These are phyloP conservation scores for Artemia sinica DNA, from an alignment of 2,888 invertebrate species.

Conservation along the genomic window DNA sequence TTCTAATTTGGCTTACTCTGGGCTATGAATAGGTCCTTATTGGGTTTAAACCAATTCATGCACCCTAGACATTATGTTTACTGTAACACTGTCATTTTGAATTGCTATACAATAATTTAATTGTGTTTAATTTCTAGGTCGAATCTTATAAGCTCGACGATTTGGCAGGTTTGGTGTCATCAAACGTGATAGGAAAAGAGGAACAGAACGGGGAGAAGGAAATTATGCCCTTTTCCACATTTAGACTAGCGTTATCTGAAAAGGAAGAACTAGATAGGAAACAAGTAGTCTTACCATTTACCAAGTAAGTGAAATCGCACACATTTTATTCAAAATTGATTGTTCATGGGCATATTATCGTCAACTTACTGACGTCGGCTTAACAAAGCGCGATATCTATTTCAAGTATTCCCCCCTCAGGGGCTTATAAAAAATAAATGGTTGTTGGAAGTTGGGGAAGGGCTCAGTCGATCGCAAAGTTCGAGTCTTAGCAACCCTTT, in stretches of 20 bases:
- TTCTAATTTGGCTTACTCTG: too few relatives aligned
- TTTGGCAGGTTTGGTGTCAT: background rate
- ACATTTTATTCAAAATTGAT: too few relatives aligned
- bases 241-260: slow-evolving; percentile 3
- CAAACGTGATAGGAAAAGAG: background rate
- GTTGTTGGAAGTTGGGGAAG: background rate
- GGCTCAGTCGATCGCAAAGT: background rate
- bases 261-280: slow-evolving; percentile 6
- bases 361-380: too few relatives aligned
- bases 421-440: background rate
- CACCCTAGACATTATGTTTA: too few relatives aligned
- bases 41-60: too few relatives aligned
- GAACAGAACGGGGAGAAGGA: background rate
- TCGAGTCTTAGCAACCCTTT: too few relatives aligned
- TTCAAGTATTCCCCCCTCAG: background rate
- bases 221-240: background rate
- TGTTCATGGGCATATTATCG: too few relatives aligned
- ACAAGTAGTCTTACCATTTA: background rate
- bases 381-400: too few relatives aligned
- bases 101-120: too few relatives aligned
- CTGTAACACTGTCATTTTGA: too few relatives aligned
- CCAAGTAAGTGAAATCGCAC: background rate
- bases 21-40: too few relatives aligned
- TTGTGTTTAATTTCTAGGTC: background rate
- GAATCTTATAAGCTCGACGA: background rate